phyloP scores from a whole-genome alignment of 1,140 invertebrate species.

The Ceratitis capitata region DNA sequence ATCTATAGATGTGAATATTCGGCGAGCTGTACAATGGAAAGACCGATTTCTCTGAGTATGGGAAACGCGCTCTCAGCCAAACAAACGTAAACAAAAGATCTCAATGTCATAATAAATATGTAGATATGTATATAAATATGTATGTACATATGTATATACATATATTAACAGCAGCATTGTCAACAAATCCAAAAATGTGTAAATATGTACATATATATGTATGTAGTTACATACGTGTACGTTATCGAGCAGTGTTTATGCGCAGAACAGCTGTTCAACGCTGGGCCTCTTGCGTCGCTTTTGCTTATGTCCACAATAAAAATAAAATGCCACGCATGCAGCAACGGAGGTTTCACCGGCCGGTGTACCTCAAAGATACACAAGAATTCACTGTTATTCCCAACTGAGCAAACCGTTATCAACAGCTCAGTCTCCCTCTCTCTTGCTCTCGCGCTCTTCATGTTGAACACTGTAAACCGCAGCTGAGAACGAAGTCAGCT shows the following conservation, averaged over 20 bases:
- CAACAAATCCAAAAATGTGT: no score
- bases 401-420: slow-evolving; percentile 11
- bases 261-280: slow-evolving; percentile 47
- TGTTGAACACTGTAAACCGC: background rate
- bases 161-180: slow-evolving; percentile 46
- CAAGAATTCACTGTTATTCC: background rate
- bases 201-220: slow-evolving; percentile 22
- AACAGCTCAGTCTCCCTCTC: background rate
- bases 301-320: background rate
- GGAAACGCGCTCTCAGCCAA: background rate
- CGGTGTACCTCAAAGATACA: background rate
- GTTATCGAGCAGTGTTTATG: slow-evolving; percentile 19
- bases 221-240: background rate
- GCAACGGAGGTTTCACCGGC: slow-evolving; percentile 48
- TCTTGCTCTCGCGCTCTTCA: background rate
- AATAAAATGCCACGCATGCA: slow-evolving; percentile 40
- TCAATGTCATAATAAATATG: background rate
- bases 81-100: background rate
- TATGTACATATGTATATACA: background rate
- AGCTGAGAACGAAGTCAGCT: background rate
- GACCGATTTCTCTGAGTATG: background rate
- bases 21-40: background rate
- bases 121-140: background rate
- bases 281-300: background rate
- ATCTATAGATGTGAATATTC: no score